Evolutionary conservation across 2,797 vertebrate species (phyloP), one percentile per base, ranked within the genome.

Genomic region (Delichon dasypus): DNA sequence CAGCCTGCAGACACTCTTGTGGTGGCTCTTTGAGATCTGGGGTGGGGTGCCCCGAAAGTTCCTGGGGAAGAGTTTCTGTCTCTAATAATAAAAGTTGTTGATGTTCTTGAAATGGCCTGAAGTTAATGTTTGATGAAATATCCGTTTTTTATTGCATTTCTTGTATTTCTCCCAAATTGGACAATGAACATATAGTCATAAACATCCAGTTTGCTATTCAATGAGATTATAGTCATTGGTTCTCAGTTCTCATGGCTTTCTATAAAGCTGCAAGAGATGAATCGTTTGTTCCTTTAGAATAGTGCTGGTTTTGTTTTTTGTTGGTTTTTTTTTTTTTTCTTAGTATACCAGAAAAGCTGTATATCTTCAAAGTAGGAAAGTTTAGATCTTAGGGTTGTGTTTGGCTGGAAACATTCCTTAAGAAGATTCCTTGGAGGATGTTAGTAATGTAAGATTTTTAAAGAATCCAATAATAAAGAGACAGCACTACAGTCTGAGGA

Each of bases 401-500:
- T 84, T 91, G 86, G 34, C 58, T 68, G 40, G 83, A 88, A 94
- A 81, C 23, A 42, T 75, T 85, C 38, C 54, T 91, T 88, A 74
- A 80, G 50, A 71, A 68, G 47, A 57, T 89, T 91, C 44, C 73
- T 66, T 79, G 40, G 55, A 91, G 40, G 23, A 30, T 79, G 23
- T 85, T 87, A 64, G 64, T 64, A 85, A 67, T 51, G 61, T 74
- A 65, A 90, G 80, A 60, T 72, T 96, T 87, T 95, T 79, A 47
- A 78, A 72, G 60, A 73, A 70, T 78, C 90, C 83, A 79, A 32
- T 95, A 79, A 80, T 88, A 93, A 89, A 91, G 62, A 75, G 78
- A 83, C 54, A 78, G 80, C 91, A 88, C 83, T 95, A 72, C 47
- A 88, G 88, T 87, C 88, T 80, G 85, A 90, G 84, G 64, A 85